Conservation (phyloP, 2,888 invertebrate genomes). For the Patella depressa region DNA sequence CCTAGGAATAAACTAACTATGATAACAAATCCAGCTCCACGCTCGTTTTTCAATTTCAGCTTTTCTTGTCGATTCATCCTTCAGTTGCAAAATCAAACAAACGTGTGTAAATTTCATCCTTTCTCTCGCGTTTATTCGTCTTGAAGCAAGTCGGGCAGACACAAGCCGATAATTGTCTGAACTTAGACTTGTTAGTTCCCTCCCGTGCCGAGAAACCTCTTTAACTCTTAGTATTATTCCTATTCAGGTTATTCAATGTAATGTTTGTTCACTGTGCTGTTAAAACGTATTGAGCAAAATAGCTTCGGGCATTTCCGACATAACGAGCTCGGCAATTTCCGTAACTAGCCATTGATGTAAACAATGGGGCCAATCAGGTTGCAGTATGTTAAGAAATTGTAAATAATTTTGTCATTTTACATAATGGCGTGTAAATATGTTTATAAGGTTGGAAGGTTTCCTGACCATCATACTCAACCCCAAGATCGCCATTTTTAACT, state of each 20-base stretch:
- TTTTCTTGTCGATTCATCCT: conserved; percentile 13
- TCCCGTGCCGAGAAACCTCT: too few species aligned
- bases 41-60: conserved; percentile 15
- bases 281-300: conserved; percentile 9
- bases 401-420: background rate
- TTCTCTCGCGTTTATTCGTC: too few species aligned
- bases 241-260: background rate
- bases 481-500: too few species aligned
- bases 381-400: conserved; percentile 9
- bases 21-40: conserved; percentile 18
- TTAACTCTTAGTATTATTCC: background rate
- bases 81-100: background rate
- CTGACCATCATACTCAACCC: background rate
- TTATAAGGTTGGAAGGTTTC: background rate
- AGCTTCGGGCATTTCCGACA: conserved; percentile 9
- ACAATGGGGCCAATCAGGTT: conserved; percentile 1
- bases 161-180: too few species aligned
- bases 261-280: conserved; percentile 3
- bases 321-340: conserved; percentile 10
- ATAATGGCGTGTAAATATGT: background rate
- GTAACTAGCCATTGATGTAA: background rate
- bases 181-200: too few species aligned
- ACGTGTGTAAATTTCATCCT: background rate
- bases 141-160: too few species aligned
- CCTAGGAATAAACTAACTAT: conserved; percentile 16